Base-by-base conservation (phyloP, 2,888 invertebrate species). In the Pinctada fucata region DNA sequence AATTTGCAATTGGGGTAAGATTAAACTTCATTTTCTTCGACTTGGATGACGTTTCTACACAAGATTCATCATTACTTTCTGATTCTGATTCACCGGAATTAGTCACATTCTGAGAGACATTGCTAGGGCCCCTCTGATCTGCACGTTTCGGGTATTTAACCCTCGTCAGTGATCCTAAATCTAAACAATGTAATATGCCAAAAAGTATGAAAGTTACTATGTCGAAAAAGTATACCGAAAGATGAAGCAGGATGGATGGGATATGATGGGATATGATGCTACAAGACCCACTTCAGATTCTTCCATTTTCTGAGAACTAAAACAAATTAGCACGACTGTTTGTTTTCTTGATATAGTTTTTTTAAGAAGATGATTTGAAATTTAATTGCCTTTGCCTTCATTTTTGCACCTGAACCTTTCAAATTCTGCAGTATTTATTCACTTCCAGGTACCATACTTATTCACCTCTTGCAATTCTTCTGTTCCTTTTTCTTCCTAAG, bases 301-400 rank as follows among this genome's bases (percentile, higher is more conserved):
- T 66, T 13, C 66, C 66, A 66, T 66, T 66, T 66, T 66, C 66
- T 66, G 66, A 66, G 2, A 66, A 66, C 16, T 66, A 13, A 16
- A 66, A n/a, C 6, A 66, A 66, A 16, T 66, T 16, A 8, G 16
- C 66, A 66, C 13, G 16, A 66, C 6, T 66, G 16, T 66, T 16
- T 66, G 66, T 6, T 66, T 58, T 58, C 13, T 58, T 58, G 8
- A 58, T 6, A 58, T 10, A 13, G 58, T 13, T 58, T 13, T 13
- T 58, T 58, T 58, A 58, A 58, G 58, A 10, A 58, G 13, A 0
- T 58, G 8, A 58, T 58, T 58, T 58, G 58, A 58, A 58, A 58
- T 58, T 58, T 58, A 31, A 31, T 31, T 58, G 58, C 6, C 13
- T 58, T 58, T 58, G 58, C 6, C 6, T 13, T 58, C 8, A 58